Conservation (phyloP, 2,113 vertebrate species). For the Chlorocebus sabaeus region DNA sequence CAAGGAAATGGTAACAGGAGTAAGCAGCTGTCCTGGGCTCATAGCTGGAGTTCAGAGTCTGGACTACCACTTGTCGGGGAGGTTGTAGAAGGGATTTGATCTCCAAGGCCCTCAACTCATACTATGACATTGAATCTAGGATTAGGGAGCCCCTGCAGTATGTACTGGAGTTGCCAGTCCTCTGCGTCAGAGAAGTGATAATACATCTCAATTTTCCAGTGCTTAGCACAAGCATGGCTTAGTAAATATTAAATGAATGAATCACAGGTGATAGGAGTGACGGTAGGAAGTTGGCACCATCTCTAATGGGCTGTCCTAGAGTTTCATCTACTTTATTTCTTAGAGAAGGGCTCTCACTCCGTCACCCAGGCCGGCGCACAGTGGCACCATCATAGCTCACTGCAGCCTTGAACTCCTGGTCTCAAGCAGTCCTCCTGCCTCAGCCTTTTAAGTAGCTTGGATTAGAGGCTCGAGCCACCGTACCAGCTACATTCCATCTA, state of each 20-base stretch:
- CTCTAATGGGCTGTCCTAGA: neutral
- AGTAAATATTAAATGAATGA: slow-evolving; percentile 67
- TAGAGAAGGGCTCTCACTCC: too few relatives aligned
- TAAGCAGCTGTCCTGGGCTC: slow-evolving; percentile 1
- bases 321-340: neutral
- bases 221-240: slow-evolving; percentile 47
- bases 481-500: neutral
- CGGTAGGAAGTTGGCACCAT: slow-evolving; percentile 41
- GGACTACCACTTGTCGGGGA: neutral
- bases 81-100: slow-evolving; percentile 17
- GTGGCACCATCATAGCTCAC: too few relatives aligned
- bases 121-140: slow-evolving; percentile 36
- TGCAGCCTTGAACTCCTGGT: too few relatives aligned
- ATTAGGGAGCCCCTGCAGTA: neutral
- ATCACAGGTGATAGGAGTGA: slow-evolving; percentile 31
- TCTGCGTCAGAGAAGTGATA: slow-evolving; percentile 65
- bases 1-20: neutral
- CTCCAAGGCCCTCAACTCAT: neutral
- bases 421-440: too few relatives aligned
- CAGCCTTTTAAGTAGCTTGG: too few relatives aligned
- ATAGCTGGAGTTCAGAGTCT: neutral
- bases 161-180: neutral
- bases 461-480: neutral
- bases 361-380: too few relatives aligned
- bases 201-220: slow-evolving; percentile 50